A percentile compares a stretch with the other conserved stretches of the same genome.
phyloP scores from a whole-genome alignment of 2,113 vertebrate species.

The Anolis carolinensis region DNA sequence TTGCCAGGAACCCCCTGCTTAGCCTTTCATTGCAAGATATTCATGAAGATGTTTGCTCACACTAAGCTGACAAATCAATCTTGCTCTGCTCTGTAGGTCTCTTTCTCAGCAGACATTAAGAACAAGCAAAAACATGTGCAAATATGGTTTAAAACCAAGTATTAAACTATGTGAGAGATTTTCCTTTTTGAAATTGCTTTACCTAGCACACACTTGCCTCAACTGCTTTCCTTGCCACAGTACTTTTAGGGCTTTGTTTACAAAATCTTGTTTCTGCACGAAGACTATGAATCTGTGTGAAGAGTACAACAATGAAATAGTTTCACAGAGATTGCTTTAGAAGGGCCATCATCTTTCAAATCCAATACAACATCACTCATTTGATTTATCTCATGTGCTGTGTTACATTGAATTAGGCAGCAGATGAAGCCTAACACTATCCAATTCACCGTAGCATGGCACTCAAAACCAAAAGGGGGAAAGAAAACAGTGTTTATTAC shows the following conservation, averaged over 20 bases:
- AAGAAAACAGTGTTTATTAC: slow-evolving; percentile 10
- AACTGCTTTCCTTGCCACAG: slow-evolving; percentile 4
- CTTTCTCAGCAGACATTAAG: slow-evolving; percentile 6
- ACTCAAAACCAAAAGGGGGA: slow-evolving; percentile 19
- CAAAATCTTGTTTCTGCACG: slow-evolving; percentile 30
- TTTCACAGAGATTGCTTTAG: slow-evolving; percentile 55
- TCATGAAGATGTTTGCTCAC: background rate
- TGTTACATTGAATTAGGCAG: slow-evolving; percentile 67
- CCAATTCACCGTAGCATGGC: slow-evolving; percentile 24
- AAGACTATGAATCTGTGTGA: slow-evolving; percentile 38
- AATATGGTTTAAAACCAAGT: slow-evolving; percentile 23
- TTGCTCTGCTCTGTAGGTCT: background rate
- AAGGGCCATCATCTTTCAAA: slow-evolving; percentile 65
- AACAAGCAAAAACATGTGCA: slow-evolving; percentile 18
- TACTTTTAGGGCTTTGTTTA: slow-evolving; percentile 37
- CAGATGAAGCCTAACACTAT: slow-evolving; percentile 61
- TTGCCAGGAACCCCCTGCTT: background rate
- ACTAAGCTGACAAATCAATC: background rate
- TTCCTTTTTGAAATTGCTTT: slow-evolving; percentile 27
- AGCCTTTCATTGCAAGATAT: background rate
- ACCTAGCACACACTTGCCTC: background rate
- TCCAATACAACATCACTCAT: slow-evolving; percentile 43
- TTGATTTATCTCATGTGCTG: slow-evolving; percentile 65
- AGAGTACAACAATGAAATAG: slow-evolving; percentile 51
- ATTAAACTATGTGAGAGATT: slow-evolving; percentile 27